Evolutionary conservation across 2,888 invertebrate genomes (phyloP).

Genomic region (Caenorhabditis afra): DNA sequence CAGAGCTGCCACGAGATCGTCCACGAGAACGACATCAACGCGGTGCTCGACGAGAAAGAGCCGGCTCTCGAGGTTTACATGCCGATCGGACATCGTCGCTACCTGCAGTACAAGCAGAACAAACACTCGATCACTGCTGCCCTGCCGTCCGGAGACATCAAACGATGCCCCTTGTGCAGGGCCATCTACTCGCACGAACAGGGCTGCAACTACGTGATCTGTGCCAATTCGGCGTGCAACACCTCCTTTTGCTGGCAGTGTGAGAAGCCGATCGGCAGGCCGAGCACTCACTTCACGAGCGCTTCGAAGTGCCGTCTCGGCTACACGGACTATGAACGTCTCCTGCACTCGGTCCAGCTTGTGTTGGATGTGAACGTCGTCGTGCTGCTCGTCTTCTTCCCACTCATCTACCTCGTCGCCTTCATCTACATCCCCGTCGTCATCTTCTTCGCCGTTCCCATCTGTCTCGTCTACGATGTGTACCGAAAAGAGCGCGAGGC

Average conservation of each 20-base stretch:
- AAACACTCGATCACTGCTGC: slow-evolving; percentile 62
- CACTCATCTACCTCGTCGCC: slow-evolving; percentile 46
- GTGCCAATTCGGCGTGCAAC: slow-evolving; percentile 59
- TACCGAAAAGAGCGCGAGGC: slow-evolving; percentile 20
- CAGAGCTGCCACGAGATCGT: slow-evolving; percentile 50
- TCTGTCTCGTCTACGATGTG: slow-evolving; percentile 27
- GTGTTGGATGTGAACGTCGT: slow-evolving; percentile 48
- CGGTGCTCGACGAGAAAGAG: slow-evolving; percentile 67
- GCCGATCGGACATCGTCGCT: slow-evolving; percentile 56
- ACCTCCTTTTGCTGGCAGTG: slow-evolving; percentile 64
- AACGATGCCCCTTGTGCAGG: slow-evolving; percentile 61
- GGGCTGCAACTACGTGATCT: slow-evolving; percentile 64
- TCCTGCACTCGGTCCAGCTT: slow-evolving; percentile 26
- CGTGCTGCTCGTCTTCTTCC: slow-evolving; percentile 39
- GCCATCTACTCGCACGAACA: slow-evolving; percentile 46
- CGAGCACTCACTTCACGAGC: slow-evolving; percentile 35
- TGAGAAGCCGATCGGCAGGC: slow-evolving; percentile 52
- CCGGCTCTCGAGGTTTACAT: slow-evolving; percentile 63
- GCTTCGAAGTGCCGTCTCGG: slow-evolving; percentile 50
- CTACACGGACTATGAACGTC: slow-evolving; percentile 40
- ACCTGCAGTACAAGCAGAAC: slow-evolving; percentile 65
- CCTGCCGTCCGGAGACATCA: slow-evolving; percentile 50
- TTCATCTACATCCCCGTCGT: slow-evolving; percentile 51
- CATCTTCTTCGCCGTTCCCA: slow-evolving; percentile 32
- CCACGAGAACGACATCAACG: slow-evolving; percentile 70